Conservation (phyloP, 2,888 invertebrate genomes). For the Ryuthela nishihirai region DNA sequence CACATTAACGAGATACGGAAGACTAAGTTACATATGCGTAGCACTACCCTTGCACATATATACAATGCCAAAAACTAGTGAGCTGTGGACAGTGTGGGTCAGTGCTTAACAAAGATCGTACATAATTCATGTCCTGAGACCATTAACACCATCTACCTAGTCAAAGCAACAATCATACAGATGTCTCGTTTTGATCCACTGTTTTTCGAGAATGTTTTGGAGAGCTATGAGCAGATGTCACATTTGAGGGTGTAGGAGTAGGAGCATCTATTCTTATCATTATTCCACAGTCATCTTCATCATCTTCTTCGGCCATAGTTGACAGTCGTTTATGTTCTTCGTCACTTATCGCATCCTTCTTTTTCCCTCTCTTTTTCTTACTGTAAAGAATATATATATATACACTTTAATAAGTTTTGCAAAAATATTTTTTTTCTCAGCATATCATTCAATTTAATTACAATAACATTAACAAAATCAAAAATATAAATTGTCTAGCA, state of each 20-base stretch:
- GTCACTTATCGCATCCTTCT: slow-evolving; percentile 60
- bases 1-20: slow-evolving; percentile 24
- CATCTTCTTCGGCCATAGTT: slow-evolving; percentile 82
- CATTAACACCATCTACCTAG: neutral
- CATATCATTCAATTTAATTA: neutral
- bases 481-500: too few species aligned
- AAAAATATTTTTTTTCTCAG: neutral
- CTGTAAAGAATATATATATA: neutral
- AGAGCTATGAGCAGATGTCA: slow-evolving; percentile 29
- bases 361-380: slow-evolving; percentile 63
- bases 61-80: slow-evolving; percentile 11
- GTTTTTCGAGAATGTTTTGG: slow-evolving; percentile 23
- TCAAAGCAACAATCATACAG: slow-evolving; percentile 25
- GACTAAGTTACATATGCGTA: slow-evolving; percentile 29
- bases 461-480: too few species aligned
- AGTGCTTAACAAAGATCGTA: slow-evolving; percentile 18
- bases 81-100: slow-evolving; percentile 29
- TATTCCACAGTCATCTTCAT: slow-evolving; percentile 61
- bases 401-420: neutral
- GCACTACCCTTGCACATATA: slow-evolving; percentile 15
- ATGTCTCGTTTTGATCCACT: slow-evolving; percentile 40
- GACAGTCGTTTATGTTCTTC: slow-evolving; percentile 65
- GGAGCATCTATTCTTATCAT: slow-evolving; percentile 45
- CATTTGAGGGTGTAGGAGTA: slow-evolving; percentile 41
- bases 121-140: slow-evolving; percentile 11